Evolutionary conservation across 2,113 vertebrate genomes (phyloP).

Genomic region (Mungos mungo): DNA sequence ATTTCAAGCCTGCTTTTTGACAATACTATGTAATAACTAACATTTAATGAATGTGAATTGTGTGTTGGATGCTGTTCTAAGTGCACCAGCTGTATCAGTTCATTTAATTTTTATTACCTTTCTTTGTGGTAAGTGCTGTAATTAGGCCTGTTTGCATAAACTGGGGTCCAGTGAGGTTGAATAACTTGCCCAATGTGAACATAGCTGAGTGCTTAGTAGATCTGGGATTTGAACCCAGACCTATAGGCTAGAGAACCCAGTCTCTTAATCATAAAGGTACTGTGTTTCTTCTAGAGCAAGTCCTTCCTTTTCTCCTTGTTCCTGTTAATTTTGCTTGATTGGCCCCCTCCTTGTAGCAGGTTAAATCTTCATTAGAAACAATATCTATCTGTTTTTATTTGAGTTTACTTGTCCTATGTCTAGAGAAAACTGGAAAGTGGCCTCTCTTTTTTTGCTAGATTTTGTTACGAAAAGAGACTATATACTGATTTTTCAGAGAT

Average conservation of each 20-base stretch:
- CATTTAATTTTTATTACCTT: conserved; percentile 2
- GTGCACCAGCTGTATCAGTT: background rate
- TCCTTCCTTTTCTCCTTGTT: background rate
- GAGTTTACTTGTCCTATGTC: background rate
- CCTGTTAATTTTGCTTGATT: background rate
- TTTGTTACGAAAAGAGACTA: background rate
- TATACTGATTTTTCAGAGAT: background rate
- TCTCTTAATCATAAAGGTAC: background rate
- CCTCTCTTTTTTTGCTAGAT: background rate
- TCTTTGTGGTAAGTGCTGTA: background rate
- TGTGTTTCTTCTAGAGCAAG: background rate
- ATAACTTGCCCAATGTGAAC: background rate
- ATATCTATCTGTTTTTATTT: background rate
- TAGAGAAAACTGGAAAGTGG: background rate
- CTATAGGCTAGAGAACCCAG: background rate
- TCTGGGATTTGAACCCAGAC: background rate
- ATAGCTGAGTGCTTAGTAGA: background rate
- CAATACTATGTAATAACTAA: background rate
- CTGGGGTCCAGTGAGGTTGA: background rate
- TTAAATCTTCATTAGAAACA: conserved; percentile 11
- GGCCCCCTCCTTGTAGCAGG: background rate
- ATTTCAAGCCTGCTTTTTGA: background rate
- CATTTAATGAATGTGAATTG: background rate
- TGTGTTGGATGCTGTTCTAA: background rate
- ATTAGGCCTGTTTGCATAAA: background rate